Evolutionary conservation across 2,888 invertebrate genomes (phyloP).

Genomic region (Meteorus colon): DNA sequence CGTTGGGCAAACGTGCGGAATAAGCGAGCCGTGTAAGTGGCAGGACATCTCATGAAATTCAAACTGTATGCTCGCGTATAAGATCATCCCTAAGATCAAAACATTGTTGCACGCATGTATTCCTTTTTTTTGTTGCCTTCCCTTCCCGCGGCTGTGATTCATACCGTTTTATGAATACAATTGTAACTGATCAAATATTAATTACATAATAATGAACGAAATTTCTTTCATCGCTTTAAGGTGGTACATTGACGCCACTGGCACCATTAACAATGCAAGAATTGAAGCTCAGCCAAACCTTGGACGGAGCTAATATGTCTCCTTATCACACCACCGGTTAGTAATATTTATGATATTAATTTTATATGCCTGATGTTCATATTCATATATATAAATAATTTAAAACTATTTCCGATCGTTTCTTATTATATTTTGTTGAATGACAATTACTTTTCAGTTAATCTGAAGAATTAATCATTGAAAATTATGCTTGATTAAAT

Average conservation of each 20-base stretch:
- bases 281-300: slow-evolving; percentile 81
- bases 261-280: slow-evolving; percentile 86
- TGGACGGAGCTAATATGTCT: slow-evolving; percentile 80
- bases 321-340: slow-evolving; percentile 82
- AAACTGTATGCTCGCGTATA: slow-evolving; percentile 46
- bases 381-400: neutral
- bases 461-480: no score
- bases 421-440: neutral
- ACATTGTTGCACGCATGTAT: neutral
- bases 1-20: slow-evolving; percentile 44
- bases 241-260: slow-evolving; percentile 81
- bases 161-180: neutral
- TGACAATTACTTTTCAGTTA: no score
- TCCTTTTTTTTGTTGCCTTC: slow-evolving; percentile 45
- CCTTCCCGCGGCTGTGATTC: slow-evolving; percentile 30
- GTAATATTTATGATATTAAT: slow-evolving; percentile 53
- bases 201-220: neutral
- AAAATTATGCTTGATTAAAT: neutral
- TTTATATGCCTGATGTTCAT: slow-evolving; percentile 28
- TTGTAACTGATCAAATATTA: neutral
- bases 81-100: slow-evolving; percentile 26
- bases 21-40: slow-evolving; percentile 67
- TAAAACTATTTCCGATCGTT: neutral
- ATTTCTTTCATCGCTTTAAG: slow-evolving; percentile 70
- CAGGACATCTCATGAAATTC: slow-evolving; percentile 70